Evolutionary conservation across 2,797 vertebrate genomes (phyloP).

Genomic region (Rhinichthys osculus): DNA sequence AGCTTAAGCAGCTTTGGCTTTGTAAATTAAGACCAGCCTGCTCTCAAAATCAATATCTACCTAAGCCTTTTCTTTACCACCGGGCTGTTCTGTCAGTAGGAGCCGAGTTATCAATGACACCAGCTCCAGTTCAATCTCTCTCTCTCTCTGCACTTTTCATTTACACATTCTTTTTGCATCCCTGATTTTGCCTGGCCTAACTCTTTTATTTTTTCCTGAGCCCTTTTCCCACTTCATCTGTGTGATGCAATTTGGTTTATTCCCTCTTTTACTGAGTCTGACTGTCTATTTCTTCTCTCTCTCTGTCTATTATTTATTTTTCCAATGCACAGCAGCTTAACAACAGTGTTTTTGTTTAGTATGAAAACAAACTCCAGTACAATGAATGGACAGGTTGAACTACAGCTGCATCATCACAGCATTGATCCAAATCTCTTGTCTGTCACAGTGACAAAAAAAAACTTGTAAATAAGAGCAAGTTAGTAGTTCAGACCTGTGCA

Average conservation of each 20-base stretch:
- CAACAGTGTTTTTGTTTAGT: background rate
- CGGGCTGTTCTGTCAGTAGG: constrained; percentile 44
- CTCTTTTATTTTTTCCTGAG: constrained; percentile 10
- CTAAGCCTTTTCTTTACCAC: constrained; percentile 38
- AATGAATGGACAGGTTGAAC: constrained; percentile 44
- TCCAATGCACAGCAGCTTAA: background rate
- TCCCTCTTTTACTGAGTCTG: constrained; percentile 21
- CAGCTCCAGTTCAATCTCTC: constrained; percentile 44
- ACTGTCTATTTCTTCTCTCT: constrained; percentile 9
- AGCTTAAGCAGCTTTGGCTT: constrained; percentile 40
- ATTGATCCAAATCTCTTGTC: constrained; percentile 42
- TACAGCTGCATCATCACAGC: constrained; percentile 17
- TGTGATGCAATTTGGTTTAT: constrained; percentile 9
- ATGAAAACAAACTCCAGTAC: constrained; percentile 3
- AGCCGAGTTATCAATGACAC: constrained; percentile 51
- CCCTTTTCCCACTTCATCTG: constrained; percentile 9
- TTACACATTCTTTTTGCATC: constrained; percentile 37
- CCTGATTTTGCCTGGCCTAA: background rate
- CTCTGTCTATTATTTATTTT: constrained; percentile 20
- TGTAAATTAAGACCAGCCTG: constrained; percentile 56
- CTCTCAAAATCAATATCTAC: constrained; percentile 58
- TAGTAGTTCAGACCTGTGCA: background rate
- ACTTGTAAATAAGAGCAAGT: background rate
- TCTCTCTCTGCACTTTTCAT: constrained; percentile 30
- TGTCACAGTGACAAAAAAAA: constrained; percentile 24